These are phyloP conservation scores for Trematomus bernacchii DNA, from an alignment of 2,797 vertebrate species.

Conservation along the genomic window DNA sequence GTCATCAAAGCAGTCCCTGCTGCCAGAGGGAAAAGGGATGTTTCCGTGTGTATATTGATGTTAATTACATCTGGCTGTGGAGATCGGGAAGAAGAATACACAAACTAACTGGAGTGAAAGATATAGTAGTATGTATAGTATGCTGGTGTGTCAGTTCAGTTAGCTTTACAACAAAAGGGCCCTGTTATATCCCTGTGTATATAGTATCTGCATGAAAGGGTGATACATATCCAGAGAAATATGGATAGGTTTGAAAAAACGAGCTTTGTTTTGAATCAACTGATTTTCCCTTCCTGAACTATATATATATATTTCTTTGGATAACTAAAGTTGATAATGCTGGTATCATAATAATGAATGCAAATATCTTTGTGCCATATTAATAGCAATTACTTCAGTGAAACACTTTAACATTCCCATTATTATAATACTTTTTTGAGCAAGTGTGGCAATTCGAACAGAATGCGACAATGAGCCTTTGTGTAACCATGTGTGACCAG, in stretches of 20 bases:
- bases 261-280: neutral
- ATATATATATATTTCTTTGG: neutral
- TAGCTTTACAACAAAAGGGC: neutral
- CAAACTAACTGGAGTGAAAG: conserved; percentile 19
- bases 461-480: neutral
- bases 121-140: neutral
- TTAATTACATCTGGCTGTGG: conserved; percentile 40
- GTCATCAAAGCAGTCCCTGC: conserved; percentile 29
- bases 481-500: neutral
- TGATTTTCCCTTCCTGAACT: neutral
- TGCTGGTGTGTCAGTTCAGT: conserved; percentile 14
- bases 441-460: neutral
- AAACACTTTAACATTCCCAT: neutral
- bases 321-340: neutral
- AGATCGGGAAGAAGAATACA: conserved; percentile 6
- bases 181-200: neutral
- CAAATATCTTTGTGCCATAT: conserved; percentile 11
- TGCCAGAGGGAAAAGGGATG: neutral
- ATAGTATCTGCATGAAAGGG: conserved; percentile 12
- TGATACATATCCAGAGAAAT: neutral
- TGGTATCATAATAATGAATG: neutral
- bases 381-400: neutral
- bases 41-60: conserved; percentile 22
- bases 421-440: neutral
- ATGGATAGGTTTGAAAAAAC: neutral